Evolutionary conservation across 2,113 vertebrate species (phyloP).

Genomic region (Esox niger): DNA sequence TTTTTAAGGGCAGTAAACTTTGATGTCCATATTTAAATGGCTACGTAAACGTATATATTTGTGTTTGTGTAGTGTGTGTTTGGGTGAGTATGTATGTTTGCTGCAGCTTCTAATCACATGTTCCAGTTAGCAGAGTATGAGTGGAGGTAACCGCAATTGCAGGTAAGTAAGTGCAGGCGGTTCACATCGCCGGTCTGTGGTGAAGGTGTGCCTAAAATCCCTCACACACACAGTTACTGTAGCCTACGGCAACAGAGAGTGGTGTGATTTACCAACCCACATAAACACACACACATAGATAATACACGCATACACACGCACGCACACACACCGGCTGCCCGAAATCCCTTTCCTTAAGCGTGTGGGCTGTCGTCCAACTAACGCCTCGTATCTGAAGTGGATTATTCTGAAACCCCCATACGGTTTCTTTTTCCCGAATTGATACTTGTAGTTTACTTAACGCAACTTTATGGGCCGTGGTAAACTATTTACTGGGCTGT

Average conservation of each 20-base stretch:
- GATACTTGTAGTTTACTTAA: too few relatives aligned
- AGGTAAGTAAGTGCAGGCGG: constrained; percentile 36
- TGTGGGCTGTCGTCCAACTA: too few relatives aligned
- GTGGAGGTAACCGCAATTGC: constrained; percentile 8
- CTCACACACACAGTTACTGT: not conserved
- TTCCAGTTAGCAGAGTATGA: constrained; percentile 15
- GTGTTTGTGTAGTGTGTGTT: not conserved
- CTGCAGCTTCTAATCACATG: constrained; percentile 14
- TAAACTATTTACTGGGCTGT: too few relatives aligned
- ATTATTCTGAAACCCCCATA: too few relatives aligned
- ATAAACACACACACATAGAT: not conserved
- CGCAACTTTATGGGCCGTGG: too few relatives aligned
- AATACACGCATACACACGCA: too few relatives aligned
- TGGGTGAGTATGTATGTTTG: constrained; percentile 26
- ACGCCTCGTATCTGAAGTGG: too few relatives aligned
- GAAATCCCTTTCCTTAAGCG: too few relatives aligned
- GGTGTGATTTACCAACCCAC: not conserved
- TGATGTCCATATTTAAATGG: too few relatives aligned
- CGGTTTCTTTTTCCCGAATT: too few relatives aligned
- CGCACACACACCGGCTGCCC: not conserved
- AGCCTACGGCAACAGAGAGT: not conserved
- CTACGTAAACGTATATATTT: too few relatives aligned
- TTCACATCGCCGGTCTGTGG: not conserved
- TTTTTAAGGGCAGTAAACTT: too few relatives aligned
- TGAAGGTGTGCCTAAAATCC: not conserved